Conservation (phyloP, 2,888 invertebrate species). For the Litoditis marina region DNA sequence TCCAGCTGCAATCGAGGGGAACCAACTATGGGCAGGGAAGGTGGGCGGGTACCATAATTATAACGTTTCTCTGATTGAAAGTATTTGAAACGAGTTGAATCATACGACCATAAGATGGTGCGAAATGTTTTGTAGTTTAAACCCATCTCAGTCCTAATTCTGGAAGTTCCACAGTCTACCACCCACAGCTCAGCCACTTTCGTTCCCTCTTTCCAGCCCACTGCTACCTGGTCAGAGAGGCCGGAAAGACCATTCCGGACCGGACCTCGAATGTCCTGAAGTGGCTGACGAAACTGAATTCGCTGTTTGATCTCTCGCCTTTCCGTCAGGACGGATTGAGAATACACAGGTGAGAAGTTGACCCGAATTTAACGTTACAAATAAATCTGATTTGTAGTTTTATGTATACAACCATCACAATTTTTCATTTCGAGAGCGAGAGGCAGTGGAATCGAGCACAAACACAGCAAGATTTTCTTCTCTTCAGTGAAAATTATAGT, state of each 20-base stretch:
- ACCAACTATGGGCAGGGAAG: constrained; percentile 27
- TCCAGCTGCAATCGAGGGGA: constrained; percentile 24
- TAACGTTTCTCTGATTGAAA: too few relatives aligned
- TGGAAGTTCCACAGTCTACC: too few relatives aligned
- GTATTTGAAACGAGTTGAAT: background rate
- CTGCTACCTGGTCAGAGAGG: constrained; percentile 27
- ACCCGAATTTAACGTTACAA: constrained; percentile 26
- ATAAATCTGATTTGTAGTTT: background rate
- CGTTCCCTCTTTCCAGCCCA: constrained; percentile 16
- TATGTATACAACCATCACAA: background rate
- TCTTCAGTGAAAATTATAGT: too few relatives aligned
- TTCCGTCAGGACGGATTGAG: constrained; percentile 26
- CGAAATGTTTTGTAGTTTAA: too few relatives aligned
- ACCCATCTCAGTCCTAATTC: too few relatives aligned
- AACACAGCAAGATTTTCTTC: too few relatives aligned
- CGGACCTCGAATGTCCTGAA: constrained; percentile 9
- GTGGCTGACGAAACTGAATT: constrained; percentile 27
- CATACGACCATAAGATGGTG: too few relatives aligned
- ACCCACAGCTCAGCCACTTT: too few relatives aligned
- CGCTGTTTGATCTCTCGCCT: constrained; percentile 23
- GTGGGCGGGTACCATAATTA: too few relatives aligned
- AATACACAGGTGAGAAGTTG: constrained; percentile 17
- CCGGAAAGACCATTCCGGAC: constrained; percentile 17
- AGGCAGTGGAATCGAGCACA: too few relatives aligned
- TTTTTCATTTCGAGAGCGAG: too few relatives aligned